These are phyloP conservation scores for Pandemis cinnamomeana DNA, from an alignment of 2,888 invertebrate genomes.

Conservation along the genomic window DNA sequence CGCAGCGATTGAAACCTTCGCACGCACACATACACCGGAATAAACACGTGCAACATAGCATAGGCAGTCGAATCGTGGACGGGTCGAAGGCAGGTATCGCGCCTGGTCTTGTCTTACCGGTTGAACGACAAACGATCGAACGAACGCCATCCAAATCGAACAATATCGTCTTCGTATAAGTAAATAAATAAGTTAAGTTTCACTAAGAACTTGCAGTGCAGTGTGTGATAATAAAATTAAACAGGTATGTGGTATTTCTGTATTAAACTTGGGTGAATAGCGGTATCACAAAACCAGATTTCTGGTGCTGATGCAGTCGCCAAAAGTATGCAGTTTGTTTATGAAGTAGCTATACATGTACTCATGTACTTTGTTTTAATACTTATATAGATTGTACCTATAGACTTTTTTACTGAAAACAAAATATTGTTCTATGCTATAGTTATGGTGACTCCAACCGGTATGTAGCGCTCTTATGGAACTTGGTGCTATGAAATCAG, in stretches of 20 bases:
- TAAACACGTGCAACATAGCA: constrained; percentile 55
- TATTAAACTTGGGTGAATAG: constrained; percentile 61
- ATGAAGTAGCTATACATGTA: constrained; percentile 54
- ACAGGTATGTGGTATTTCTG: constrained; percentile 37
- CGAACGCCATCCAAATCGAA: constrained; percentile 72
- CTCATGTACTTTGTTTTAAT: constrained; percentile 49
- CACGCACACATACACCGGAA: constrained; percentile 58
- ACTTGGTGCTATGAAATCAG: too few species aligned
- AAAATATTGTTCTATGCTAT: too few species aligned
- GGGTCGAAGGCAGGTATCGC: constrained; percentile 70
- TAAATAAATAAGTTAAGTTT: constrained; percentile 48
- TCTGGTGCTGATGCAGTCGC: constrained; percentile 51
- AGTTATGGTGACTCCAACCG: too few species aligned
- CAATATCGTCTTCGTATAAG: constrained; percentile 54
- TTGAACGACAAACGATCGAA: constrained; percentile 80
- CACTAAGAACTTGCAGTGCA: constrained; percentile 42
- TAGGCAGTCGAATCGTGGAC: constrained; percentile 66
- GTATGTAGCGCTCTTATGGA: too few species aligned
- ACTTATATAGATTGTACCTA: too few species aligned
- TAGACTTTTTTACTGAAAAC: too few species aligned
- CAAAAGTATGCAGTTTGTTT: constrained; percentile 60
- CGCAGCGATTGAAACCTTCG: constrained; percentile 62
- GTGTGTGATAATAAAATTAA: constrained; percentile 45
- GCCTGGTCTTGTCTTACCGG: constrained; percentile 66
- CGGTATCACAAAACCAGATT: constrained; percentile 74